Evolutionary conservation across 1,140 invertebrate species (phyloP).

Genomic region (Palaemon carinicauda): DNA sequence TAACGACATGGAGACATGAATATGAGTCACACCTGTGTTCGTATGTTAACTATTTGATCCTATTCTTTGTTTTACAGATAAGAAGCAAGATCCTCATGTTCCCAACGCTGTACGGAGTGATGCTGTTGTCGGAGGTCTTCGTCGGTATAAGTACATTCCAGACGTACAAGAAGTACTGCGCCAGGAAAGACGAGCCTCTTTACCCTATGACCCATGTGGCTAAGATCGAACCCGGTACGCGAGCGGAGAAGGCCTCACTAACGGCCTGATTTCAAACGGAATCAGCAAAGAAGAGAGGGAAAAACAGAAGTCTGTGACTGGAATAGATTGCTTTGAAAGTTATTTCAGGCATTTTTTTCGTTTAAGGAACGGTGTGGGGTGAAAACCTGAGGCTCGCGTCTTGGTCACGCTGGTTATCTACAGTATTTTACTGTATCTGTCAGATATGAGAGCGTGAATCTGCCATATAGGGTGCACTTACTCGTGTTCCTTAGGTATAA

Average conservation of each 20-base stretch:
- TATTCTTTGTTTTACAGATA: not conserved
- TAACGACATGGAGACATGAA: too few relatives aligned
- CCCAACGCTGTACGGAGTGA: conserved; percentile 12
- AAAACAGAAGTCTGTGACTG: not conserved
- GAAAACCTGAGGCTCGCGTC: too few relatives aligned
- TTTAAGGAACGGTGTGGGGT: too few relatives aligned
- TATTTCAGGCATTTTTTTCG: too few relatives aligned
- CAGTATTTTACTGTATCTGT: too few relatives aligned
- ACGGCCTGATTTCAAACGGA: too few relatives aligned
- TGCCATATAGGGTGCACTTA: too few relatives aligned
- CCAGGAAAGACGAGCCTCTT: not conserved
- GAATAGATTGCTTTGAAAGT: not conserved
- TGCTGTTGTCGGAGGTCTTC: not conserved
- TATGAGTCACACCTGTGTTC: not conserved
- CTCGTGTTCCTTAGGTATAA: too few relatives aligned
- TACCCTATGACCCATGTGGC: not conserved
- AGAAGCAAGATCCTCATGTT: not conserved
- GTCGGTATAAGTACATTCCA: not conserved
- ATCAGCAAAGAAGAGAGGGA: not conserved
- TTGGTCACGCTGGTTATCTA: too few relatives aligned
- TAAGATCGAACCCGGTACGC: not conserved
- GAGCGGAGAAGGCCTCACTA: not conserved
- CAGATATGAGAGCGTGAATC: too few relatives aligned
- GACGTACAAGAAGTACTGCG: not conserved
- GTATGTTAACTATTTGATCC: not conserved